Evolutionary conservation across 2,888 invertebrate genomes (phyloP).

Genomic region (Drosophila engyochracea): DNA sequence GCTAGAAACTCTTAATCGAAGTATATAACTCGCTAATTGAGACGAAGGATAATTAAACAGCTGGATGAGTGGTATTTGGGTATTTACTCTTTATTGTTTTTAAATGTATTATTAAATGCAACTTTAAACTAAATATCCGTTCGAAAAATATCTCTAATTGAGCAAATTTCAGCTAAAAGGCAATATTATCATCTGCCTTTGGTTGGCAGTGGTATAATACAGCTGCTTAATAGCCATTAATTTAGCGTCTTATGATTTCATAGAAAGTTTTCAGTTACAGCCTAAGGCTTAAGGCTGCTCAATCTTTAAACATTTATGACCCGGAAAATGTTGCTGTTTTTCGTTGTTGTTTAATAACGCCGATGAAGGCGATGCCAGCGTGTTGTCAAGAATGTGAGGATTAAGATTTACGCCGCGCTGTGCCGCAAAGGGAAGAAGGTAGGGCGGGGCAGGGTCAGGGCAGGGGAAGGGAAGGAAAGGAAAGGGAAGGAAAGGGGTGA

Average conservation of each 20-base stretch:
- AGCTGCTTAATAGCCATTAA: not conserved
- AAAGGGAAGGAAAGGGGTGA: slow-evolving; percentile 18
- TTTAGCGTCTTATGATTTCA: not conserved
- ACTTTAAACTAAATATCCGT: not conserved
- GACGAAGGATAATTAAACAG: not conserved
- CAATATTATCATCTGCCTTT: not conserved
- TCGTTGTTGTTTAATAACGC: slow-evolving; percentile 51
- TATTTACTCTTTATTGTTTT: not conserved
- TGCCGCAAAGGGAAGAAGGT: slow-evolving; percentile 41
- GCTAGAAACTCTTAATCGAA: not conserved
- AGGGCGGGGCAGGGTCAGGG: slow-evolving; percentile 10
- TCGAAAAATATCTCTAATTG: not conserved
- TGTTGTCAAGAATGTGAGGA: slow-evolving; percentile 72
- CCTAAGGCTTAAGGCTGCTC: slow-evolving; percentile 4
- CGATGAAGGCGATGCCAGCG: slow-evolving; percentile 52
- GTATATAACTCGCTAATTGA: not conserved
- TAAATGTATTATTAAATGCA: not conserved
- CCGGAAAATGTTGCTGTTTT: slow-evolving; percentile 36
- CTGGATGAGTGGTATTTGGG: not conserved
- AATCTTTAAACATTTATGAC: slow-evolving; percentile 25
- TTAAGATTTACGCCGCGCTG: slow-evolving; percentile 72
- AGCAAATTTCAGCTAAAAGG: not conserved
- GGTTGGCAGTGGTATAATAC: not conserved
- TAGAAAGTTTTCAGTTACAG: slow-evolving; percentile 11
- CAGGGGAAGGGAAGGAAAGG: slow-evolving; percentile 21